Base-by-base conservation (phyloP, 2,888 invertebrate genomes). In the Entomobrya multifasciata region DNA sequence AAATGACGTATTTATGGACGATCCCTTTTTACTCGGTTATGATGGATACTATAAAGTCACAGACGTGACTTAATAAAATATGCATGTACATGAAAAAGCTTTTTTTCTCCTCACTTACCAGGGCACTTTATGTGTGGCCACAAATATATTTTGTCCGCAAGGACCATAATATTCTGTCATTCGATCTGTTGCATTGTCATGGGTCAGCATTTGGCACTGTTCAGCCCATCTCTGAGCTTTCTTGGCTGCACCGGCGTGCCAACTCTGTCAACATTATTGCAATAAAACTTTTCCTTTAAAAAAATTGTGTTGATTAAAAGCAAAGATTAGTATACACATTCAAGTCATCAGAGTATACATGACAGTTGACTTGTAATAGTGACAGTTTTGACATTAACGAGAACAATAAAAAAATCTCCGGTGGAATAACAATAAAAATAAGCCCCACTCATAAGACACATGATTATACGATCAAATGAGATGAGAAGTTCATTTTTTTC, bases 91-190 rank as follows among this genome's bases (percentile, higher is more conserved):
- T 15, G 55, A 62, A 30, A 70, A 70, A 70, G 6, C 62, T 30
- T 62, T 22, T 20, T n/a, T 8, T 20, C 36, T 8, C 0, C 10
- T 27, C 84, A 91, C 93, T 93, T 93, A 96, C 96, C 96, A 96
- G 41, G 96, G 96, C 27, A 96, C 96, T 93, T 95, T 95, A 90
- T 95, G 95, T 1, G 95, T 94, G n/a, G 96, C 94, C 30, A 96
- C 95, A 92, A 96, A 96, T 87, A 96, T 95, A 92, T 96, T 96
- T 92, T 96, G 96, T 1, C 96, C 96, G 92, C 96, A 96, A 36
- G 94, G 93, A 41, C 96, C 96, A 89, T 95, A 95, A 86, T 94
- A 93, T 17, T 95, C 94, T 41, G 95, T 94, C 86, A 94, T 94
- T 86, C 95, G 94, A 84, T 96, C 96, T 25, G 94, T 93, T 0